Percentiles rank a stretch among this genome's conserved stretches.
These are phyloP conservation scores for Macropus fuliginosus DNA, from an alignment of 2,797 vertebrate species.

Conservation along the genomic window DNA sequence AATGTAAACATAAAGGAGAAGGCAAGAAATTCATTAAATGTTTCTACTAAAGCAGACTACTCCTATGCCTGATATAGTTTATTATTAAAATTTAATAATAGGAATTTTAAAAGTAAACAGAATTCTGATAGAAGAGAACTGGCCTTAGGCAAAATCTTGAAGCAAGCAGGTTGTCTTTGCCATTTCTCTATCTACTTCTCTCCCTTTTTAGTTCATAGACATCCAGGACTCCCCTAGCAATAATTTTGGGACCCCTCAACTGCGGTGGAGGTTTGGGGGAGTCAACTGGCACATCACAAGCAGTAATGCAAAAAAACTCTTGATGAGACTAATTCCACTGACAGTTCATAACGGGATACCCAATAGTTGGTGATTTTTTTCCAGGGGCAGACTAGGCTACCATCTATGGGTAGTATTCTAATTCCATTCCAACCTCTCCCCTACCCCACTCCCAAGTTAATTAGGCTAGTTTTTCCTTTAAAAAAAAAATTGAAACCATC, in stretches of 20 bases:
- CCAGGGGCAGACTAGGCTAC: background rate
- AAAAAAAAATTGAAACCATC: background rate
- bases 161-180: background rate
- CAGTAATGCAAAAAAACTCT: background rate
- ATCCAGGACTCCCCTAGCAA: background rate
- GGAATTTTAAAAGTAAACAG: background rate
- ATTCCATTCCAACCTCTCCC: background rate
- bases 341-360: background rate
- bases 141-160: background rate
- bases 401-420: background rate
- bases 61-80: background rate
- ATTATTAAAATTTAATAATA: background rate
- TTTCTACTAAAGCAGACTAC: background rate
- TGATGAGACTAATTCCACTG: background rate
- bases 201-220: background rate
- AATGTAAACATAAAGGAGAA: conserved; percentile 2
- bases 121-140: background rate
- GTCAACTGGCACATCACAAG: background rate
- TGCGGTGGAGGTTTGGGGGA: background rate
- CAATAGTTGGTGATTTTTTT: background rate
- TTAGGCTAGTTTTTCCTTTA: background rate
- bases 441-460: background rate
- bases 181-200: background rate
- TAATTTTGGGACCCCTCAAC: background rate
- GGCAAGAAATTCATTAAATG: background rate